Evolutionary conservation across 1,140 invertebrate species (phyloP).

Genomic region (Agrilus planipennis): DNA sequence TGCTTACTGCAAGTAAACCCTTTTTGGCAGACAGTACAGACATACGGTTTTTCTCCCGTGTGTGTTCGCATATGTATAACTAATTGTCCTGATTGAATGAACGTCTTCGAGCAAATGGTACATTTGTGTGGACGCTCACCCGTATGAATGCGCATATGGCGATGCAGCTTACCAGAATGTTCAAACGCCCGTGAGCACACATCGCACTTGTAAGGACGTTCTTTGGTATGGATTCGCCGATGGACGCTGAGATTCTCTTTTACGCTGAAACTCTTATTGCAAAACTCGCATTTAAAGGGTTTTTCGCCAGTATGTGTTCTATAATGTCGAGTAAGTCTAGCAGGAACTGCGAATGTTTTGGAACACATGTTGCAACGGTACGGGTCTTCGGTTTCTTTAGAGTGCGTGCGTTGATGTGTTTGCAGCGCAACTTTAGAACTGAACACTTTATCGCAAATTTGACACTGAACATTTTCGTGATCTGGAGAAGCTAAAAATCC

Average conservation of each 20-base stretch:
- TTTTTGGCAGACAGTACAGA: constrained; percentile 70
- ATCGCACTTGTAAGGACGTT: constrained; percentile 75
- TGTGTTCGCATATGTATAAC: constrained; percentile 78
- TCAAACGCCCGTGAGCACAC: constrained; percentile 86
- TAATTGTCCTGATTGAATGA: constrained; percentile 78
- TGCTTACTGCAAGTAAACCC: constrained; percentile 86
- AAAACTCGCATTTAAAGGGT: constrained; percentile 72
- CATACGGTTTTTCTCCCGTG: constrained; percentile 84
- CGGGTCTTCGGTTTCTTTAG: constrained; percentile 55
- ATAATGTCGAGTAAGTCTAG: constrained; percentile 82
- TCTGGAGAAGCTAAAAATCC: constrained; percentile 10
- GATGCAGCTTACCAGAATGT: constrained; percentile 81
- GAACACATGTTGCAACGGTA: constrained; percentile 83
- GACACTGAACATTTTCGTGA: constrained; percentile 33
- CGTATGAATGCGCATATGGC: constrained; percentile 87
- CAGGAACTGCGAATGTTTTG: constrained; percentile 84
- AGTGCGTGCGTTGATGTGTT: constrained; percentile 44
- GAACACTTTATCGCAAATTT: constrained; percentile 47
- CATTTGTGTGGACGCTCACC: constrained; percentile 89
- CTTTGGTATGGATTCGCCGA: constrained; percentile 82
- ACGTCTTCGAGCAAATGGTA: constrained; percentile 81
- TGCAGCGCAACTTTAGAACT: constrained; percentile 46
- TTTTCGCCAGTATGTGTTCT: constrained; percentile 70
- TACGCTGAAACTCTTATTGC: constrained; percentile 82
- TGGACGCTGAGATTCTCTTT: constrained; percentile 88